These are phyloP conservation scores for Drosophila longiperda DNA, from an alignment of 2,888 invertebrate species.

Conservation along the genomic window DNA sequence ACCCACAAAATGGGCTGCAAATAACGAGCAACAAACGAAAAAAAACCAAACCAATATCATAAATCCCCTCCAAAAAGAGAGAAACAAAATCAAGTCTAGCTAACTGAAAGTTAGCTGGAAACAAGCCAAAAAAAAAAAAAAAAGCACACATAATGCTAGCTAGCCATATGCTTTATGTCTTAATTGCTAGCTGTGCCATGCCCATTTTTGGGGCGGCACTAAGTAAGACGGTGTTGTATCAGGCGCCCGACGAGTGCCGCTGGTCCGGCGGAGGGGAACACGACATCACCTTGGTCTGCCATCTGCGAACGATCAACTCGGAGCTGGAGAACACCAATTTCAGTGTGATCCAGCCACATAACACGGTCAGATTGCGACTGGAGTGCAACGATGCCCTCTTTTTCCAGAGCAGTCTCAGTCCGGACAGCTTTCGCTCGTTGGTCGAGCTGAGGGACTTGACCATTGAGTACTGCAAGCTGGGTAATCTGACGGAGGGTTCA, in stretches of 20 bases:
- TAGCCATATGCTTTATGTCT: slow-evolving; percentile 80
- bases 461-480: slow-evolving; percentile 94
- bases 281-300: slow-evolving; percentile 91
- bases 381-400: slow-evolving; percentile 93
- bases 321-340: slow-evolving; percentile 95
- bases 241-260: slow-evolving; percentile 93
- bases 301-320: slow-evolving; percentile 93
- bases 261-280: slow-evolving; percentile 84
- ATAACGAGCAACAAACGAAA: slow-evolving; percentile 46
- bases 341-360: slow-evolving; percentile 93
- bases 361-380: slow-evolving; percentile 91
- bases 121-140: slow-evolving; percentile 38
- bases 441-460: slow-evolving; percentile 92
- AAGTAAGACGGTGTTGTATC: slow-evolving; percentile 87
- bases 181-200: slow-evolving; percentile 82
- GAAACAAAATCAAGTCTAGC: slow-evolving; percentile 16
- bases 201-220: slow-evolving; percentile 84
- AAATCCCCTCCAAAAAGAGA: slow-evolving; percentile 3
- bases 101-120: slow-evolving; percentile 45
- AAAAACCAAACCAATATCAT: slow-evolving; percentile 8
- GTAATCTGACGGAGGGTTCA: slow-evolving; percentile 92
- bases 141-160: slow-evolving; percentile 51
- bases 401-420: slow-evolving; percentile 92
- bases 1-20: slow-evolving; percentile 64
- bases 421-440: slow-evolving; percentile 92